Conservation (phyloP, 2,113 vertebrate genomes). For the Pterophyllum scalare region DNA sequence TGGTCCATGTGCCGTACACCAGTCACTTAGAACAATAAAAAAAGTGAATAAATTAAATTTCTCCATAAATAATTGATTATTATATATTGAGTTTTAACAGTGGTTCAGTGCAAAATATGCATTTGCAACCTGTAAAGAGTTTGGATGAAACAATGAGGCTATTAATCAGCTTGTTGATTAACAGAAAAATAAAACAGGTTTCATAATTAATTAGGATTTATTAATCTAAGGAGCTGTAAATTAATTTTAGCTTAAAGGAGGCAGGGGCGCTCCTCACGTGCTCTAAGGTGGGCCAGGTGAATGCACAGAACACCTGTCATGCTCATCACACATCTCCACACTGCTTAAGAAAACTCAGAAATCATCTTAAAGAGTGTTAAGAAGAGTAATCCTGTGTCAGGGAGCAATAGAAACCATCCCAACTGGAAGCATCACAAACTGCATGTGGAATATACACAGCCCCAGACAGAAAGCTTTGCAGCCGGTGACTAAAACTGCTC, state of each 20-base stretch:
- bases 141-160: neutral
- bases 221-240: neutral
- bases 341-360: neutral
- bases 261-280: too few relatives aligned
- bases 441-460: neutral
- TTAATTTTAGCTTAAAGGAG: neutral
- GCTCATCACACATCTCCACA: neutral
- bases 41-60: rapidly evolving
- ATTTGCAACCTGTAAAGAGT: neutral
- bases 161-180: too few relatives aligned
- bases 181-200: neutral
- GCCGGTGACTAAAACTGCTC: neutral
- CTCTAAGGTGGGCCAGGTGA: neutral
- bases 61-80: neutral
- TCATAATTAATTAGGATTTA: neutral
- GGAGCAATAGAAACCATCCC: neutral
- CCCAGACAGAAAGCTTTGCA: neutral
- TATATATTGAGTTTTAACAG: neutral
- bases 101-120: neutral
- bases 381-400: neutral
- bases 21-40: neutral
- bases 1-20: neutral
- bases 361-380: neutral
- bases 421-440: neutral
- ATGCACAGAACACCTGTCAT: neutral